Conservation (phyloP, 2,797 vertebrate species). For the Lagorchestes hirsutus region DNA sequence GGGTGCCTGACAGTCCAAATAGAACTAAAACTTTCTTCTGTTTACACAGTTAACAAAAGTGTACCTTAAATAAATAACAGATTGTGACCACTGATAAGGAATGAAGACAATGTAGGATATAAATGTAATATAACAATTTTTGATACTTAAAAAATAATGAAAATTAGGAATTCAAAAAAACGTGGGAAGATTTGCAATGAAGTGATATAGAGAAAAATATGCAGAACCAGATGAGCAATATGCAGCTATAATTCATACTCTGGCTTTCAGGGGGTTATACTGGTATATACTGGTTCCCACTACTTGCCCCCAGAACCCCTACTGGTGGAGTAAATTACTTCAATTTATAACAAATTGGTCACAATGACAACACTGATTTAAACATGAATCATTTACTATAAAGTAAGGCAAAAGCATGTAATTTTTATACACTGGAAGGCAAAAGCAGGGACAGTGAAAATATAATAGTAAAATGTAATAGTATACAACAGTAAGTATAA, state of each 20-base stretch:
- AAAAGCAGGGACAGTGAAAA: background rate
- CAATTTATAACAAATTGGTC: background rate
- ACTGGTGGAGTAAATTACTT: background rate
- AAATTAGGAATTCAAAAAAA: background rate
- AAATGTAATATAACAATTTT: background rate
- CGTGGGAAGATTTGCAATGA: background rate
- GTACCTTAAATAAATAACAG: background rate
- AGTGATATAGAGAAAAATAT: background rate
- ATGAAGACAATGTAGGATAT: background rate
- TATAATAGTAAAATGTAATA: background rate
- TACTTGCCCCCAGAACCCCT: background rate
- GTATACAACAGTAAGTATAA: too few species aligned
- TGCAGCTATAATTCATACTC: background rate
- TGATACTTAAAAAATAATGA: background rate
- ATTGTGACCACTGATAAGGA: background rate
- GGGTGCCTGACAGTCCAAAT: background rate
- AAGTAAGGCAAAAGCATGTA: background rate
- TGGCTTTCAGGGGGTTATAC: background rate
- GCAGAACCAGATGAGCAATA: background rate
- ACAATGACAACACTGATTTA: background rate
- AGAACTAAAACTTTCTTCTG: background rate
- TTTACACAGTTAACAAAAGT: background rate
- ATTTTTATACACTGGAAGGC: background rate
- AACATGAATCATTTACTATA: background rate
- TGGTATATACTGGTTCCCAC: background rate